phyloP scores from a whole-genome alignment of 2,113 vertebrate genomes.

The Gadus chalcogrammus region DNA sequence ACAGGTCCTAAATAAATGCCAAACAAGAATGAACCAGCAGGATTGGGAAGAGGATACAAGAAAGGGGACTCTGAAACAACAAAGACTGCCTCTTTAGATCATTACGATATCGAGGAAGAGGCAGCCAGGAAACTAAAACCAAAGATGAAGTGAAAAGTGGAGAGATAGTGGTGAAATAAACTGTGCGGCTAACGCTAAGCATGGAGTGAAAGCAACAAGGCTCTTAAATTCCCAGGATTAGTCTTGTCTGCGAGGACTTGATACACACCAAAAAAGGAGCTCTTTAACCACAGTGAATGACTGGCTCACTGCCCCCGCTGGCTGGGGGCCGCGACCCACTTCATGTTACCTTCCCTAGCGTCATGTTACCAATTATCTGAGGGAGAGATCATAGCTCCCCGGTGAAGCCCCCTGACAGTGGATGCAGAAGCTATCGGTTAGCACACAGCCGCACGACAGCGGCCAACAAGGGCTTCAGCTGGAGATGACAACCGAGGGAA shows the following conservation, averaged over 20 bases:
- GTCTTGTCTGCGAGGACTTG: background rate
- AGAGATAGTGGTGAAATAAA: background rate
- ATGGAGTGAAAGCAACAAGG: background rate
- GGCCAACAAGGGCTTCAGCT: conserved; percentile 40
- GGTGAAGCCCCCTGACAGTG: too few species aligned
- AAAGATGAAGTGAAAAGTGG: conserved; percentile 1
- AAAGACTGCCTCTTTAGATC: background rate
- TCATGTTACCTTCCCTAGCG: conserved; percentile 23
- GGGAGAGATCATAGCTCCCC: too few species aligned
- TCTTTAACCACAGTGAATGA: background rate
- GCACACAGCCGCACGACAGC: background rate
- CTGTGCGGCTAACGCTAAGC: background rate
- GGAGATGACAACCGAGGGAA: conserved; percentile 29
- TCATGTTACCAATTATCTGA: conserved; percentile 32
- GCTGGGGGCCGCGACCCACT: background rate
- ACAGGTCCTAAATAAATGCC: too few species aligned
- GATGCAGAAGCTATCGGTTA: too few species aligned
- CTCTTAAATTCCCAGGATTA: background rate
- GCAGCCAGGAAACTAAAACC: background rate
- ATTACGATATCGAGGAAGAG: conserved; percentile 1
- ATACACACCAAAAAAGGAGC: background rate
- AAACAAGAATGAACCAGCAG: background rate
- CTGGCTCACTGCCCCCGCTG: background rate
- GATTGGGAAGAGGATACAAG: background rate
- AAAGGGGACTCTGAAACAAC: too few species aligned